Base-by-base conservation (phyloP, 2,888 invertebrate species). In the Nemotelus nigrinus region DNA sequence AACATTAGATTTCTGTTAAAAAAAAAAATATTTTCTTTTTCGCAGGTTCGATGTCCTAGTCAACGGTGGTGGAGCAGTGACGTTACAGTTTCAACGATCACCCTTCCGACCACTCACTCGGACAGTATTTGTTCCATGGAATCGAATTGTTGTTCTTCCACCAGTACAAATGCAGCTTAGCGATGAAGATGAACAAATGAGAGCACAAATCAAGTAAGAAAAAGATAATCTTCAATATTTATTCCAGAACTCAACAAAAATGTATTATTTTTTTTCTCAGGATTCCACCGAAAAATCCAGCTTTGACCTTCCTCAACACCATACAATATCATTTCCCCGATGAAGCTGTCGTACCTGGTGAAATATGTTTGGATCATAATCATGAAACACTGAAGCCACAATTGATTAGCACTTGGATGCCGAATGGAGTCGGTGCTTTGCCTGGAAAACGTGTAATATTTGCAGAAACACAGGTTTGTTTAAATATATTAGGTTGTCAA, bases 21-120 rank as follows among this genome's bases (percentile, higher is more conserved):
- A 53, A 53, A 53, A 53, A 53, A 53, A 1, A 53, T 10, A 1
- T 53, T 10, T 53, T 53, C 53, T 6, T 10, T 64, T 64, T 64
- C 43, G 3, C 41, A 98, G 98, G 94, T 99, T 99, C 90, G 99
- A 99, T 89, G 94, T 99, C 78, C 89, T 99, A 84, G 98, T 99
- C 80, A 99, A 99, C 88, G 99, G 99, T 25, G 99, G 99, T 68
- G 98, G 98, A 50, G 97, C 98, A 2, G 97, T 99, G 78, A 97
- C 96, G 41, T 89, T 99, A 81, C 96, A 97, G 88, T 98, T 99
- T 89, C 96, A 97, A 86, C 90, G 99, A 79, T 96, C 95, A 77
- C 98, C 98, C 45, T 99, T 97, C 90, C 92, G 93, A 85, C 94
- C 96, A 0, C 89, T 95, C 78, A 93, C 95, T 80, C 92, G 93